Conservation (phyloP, 2,888 invertebrate genomes). For the Cosmopolites sordidus region DNA sequence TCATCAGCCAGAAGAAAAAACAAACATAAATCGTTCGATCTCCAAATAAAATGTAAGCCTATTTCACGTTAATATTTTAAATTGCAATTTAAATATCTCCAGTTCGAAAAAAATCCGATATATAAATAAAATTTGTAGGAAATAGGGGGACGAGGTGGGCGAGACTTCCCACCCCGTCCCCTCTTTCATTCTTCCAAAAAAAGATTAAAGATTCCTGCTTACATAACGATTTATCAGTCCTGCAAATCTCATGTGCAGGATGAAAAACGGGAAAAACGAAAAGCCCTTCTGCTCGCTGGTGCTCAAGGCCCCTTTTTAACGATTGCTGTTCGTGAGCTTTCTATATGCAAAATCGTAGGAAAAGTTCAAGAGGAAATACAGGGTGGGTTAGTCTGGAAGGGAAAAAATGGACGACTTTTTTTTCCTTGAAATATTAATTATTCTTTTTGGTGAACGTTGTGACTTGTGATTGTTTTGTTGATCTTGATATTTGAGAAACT, state of each 20-base stretch:
- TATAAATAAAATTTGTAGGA: neutral
- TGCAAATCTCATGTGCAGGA: conserved; percentile 28
- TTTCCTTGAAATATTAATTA: no score
- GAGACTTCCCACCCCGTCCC: neutral
- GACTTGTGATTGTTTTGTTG: no score
- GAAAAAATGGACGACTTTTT: neutral
- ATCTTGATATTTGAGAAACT: no score
- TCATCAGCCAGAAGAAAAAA: no score
- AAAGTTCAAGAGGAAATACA: conserved; percentile 24
- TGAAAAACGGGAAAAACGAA: conserved; percentile 26
- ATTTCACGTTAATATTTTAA: neutral
- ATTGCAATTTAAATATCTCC: neutral
- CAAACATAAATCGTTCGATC: no score
- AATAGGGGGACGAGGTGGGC: neutral
- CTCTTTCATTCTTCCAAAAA: conserved; percentile 1
- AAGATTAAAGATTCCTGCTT: conserved; percentile 27
- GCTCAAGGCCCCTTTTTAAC: conserved; percentile 24
- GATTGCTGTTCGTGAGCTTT: conserved; percentile 27
- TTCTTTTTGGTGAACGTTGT: no score
- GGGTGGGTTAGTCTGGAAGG: conserved; percentile 7
- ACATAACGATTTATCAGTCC: conserved; percentile 28
- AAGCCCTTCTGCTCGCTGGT: conserved; percentile 13
- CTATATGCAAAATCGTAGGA: conserved; percentile 27
- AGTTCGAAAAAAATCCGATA: neutral
- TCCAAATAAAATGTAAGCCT: no score